Evolutionary conservation across 2,888 invertebrate genomes (phyloP), one percentile per base, ranked within the genome.

Genomic region (Zygothrica quintamaculata): DNA sequence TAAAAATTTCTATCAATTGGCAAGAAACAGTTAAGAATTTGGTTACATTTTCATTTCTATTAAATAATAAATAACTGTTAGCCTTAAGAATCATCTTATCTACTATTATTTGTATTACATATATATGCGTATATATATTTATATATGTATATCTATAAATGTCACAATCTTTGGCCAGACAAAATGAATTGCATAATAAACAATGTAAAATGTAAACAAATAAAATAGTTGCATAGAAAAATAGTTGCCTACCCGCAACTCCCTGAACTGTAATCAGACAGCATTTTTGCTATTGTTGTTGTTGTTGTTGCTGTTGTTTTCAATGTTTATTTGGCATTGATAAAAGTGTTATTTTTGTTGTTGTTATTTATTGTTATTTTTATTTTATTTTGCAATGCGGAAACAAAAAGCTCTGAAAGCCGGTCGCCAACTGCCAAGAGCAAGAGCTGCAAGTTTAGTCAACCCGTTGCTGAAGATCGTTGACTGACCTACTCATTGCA

Each of bases 401-500:
- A 80, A 80, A 65, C 64, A 44, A 46, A 75, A 69, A 76, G 68
- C 82, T 65, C 43, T 31, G 48, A 84, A 84, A 82, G 85, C 87
- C 87, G 82, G 85, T 87, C 87, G 62, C 31, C 76, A 69, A 62
- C 39, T 51, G 58, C 47, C 53, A 3, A 5, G 3, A 5, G 47
- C 53, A 3, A 5, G 3, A 5, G 47, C 34, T 29, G 59, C 57
- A 61, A 69, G 75, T 66, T 77, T 65, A 62, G 65, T 77, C 66
- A 69, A 65, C 66, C 65, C 64, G 16, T 12, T 18, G 33, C 15
- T 13, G 47, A 67, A 73, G 82, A 87, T 84, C 87, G 78, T 84
- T 84, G 87, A 87, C 73, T 87, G 82, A 82, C 82, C 82, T 84
- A 82, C 76, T 87, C 82, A 70, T 64, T 18, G 37, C 33, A 22